Percentiles rank a stretch among this genome's conserved stretches.
These are phyloP conservation scores for Prionailurus viverrinus DNA, from an alignment of 2,113 vertebrate species.

Conservation along the genomic window DNA sequence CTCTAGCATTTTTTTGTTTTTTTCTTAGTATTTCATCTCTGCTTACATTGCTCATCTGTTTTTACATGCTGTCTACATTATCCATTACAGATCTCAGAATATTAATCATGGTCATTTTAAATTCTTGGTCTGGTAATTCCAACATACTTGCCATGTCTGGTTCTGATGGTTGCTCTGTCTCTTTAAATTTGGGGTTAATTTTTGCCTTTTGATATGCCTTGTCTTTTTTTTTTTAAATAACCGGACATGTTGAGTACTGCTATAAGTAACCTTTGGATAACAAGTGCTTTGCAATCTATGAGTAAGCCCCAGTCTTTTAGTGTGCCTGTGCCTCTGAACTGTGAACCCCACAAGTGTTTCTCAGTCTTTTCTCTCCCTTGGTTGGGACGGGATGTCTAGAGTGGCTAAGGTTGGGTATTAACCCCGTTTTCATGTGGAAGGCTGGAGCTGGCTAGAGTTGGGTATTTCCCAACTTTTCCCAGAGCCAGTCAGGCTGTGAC, in stretches of 20 bases:
- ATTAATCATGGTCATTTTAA: background rate
- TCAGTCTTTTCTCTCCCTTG: background rate
- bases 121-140: background rate
- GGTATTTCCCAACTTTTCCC: background rate
- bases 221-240: background rate
- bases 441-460: background rate
- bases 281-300: background rate
- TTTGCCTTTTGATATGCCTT: background rate
- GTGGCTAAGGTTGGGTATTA: background rate
- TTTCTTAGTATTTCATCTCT: background rate
- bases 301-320: background rate
- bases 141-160: background rate
- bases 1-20: background rate
- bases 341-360: background rate
- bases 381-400: background rate
- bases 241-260: background rate
- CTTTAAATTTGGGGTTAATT: background rate
- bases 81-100: background rate
- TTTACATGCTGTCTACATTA: background rate
- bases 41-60: background rate
- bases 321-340: background rate
- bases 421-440: background rate
- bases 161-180: background rate
- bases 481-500: background rate
- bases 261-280: background rate